Conservation (phyloP, 2,888 invertebrate species). For the Trachelus tabidus region DNA sequence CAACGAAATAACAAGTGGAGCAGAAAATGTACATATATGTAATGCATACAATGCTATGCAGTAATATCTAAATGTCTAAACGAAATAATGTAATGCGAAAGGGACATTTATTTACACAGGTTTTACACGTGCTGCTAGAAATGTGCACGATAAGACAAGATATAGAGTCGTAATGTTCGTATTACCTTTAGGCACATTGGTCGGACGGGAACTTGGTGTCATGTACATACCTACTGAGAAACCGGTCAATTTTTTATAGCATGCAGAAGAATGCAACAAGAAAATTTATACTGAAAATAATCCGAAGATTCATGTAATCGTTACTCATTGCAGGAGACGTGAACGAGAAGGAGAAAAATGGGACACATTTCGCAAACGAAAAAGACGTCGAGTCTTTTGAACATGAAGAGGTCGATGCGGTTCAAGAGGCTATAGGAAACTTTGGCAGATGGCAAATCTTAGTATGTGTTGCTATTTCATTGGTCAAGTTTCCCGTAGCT, state of each 20-base stretch:
- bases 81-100: too few relatives aligned
- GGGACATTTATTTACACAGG: too few relatives aligned
- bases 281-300: not conserved
- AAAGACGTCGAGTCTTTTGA: slow-evolving; percentile 39
- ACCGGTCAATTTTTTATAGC: not conserved
- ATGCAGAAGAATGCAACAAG: not conserved
- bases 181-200: not conserved
- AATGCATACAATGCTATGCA: too few relatives aligned
- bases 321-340: slow-evolving; percentile 38
- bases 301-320: not conserved
- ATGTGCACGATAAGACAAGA: not conserved
- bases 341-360: slow-evolving; percentile 45
- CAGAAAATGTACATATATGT: not conserved
- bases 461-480: slow-evolving; percentile 76
- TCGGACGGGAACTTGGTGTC: not conserved
- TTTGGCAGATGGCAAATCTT: slow-evolving; percentile 82
- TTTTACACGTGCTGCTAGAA: too few relatives aligned
- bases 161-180: not conserved
- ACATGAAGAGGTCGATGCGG: slow-evolving; percentile 69
- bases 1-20: not conserved
- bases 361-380: slow-evolving; percentile 31
- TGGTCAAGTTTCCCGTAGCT: slow-evolving; percentile 82
- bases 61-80: too few relatives aligned
- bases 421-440: slow-evolving; percentile 77
- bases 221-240: not conserved